These are phyloP conservation scores for Clarias magur DNA, from an alignment of 2,113 vertebrate species.

Conservation along the genomic window DNA sequence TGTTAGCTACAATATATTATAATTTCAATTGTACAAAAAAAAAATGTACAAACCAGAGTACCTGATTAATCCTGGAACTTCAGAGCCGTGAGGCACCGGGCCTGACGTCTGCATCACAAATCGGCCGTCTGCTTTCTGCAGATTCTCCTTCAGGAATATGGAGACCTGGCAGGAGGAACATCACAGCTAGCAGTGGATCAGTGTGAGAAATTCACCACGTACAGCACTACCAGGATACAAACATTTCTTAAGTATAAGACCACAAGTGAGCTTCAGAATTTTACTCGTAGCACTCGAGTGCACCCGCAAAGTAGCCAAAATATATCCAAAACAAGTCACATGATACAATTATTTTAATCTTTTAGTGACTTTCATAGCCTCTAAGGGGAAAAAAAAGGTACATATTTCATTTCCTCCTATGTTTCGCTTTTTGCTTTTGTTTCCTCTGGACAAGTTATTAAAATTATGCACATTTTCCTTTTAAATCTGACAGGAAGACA, in stretches of 20 bases:
- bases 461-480: background rate
- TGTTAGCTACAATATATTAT: background rate
- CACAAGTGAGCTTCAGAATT: background rate
- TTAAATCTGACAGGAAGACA: background rate
- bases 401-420: background rate
- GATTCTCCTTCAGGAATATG: constrained; percentile 85
- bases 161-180: constrained; percentile 77
- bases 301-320: background rate
- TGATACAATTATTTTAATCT: background rate
- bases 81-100: constrained; percentile 84
- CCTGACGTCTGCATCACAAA: constrained; percentile 81
- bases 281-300: background rate
- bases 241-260: background rate
- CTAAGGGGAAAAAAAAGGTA: background rate
- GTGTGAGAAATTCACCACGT: background rate
- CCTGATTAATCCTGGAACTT: constrained; percentile 91
- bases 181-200: background rate
- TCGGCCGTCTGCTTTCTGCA: constrained; percentile 86
- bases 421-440: background rate
- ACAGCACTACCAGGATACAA: background rate
- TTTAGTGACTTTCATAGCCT: background rate
- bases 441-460: background rate
- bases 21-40: too few relatives aligned
- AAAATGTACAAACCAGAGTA: background rate
- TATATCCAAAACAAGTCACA: background rate